Evolutionary conservation across 2,888 invertebrate genomes (phyloP), one percentile per base, ranked within the genome.

Genomic region (Epistrophe eligans): DNA sequence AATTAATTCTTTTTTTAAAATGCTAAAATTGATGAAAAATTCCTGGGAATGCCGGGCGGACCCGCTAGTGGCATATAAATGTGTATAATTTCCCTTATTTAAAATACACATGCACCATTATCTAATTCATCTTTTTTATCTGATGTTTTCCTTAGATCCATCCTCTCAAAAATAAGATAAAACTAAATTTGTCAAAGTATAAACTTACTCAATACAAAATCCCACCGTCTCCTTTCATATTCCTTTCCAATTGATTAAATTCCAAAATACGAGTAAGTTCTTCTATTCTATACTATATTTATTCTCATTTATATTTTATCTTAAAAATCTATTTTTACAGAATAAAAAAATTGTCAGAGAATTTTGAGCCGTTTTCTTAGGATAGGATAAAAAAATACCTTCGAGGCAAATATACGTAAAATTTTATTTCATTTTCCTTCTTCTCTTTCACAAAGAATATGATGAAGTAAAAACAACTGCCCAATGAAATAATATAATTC

Each of bases 231-330:
- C 45, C n/a, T 2, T 52, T 24, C 24, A 2, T 19, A 24, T 57
- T 58, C 52, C 19, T 57, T 66, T 76, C 64, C 28, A 45, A 48
- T 79, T 79, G 66, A 79, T 64, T 70, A 62, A 79, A 71, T 71
- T 64, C 62, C 81, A 70, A 57, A n/a, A 64, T 19, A 19, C 58
- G 11, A 58, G 38, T 55, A 24, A 13, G 9, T 40, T 38, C 38
- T 67, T 10, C 52, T 73, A 70, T 74, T 79, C 64, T 62, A 40
- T 15, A 38, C 32, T 66, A 77, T n/a, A n/a, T n/a, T 72, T 77
- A 66, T 43, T 77, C 64, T 3, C 24, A 24, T 24, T 57, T 62
- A 77, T 71, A 84, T 72, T 55, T 55, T 48, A 64, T 57, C 74
- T 73, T 64, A 79, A 67, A 83, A 79, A 70, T 70, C 67, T 55